Conservation (phyloP, 2,888 invertebrate species). For the Parelbella ahira region DNA sequence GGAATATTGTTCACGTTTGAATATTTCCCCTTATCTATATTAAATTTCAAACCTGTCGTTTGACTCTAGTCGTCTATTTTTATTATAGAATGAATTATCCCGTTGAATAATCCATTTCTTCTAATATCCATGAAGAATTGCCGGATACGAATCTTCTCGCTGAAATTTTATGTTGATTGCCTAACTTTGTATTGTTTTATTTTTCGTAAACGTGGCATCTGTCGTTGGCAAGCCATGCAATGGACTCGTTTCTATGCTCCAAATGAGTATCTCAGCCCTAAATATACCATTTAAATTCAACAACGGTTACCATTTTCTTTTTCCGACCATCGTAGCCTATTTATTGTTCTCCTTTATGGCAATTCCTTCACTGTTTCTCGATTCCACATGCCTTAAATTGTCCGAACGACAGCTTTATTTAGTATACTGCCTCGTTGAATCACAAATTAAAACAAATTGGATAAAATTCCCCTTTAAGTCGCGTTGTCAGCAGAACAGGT, state of each 20-base stretch:
- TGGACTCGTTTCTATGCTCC: slow-evolving; percentile 73
- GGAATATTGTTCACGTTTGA: no score
- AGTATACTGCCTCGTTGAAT: slow-evolving; percentile 16
- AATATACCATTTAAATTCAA: slow-evolving; percentile 76
- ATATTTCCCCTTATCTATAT: no score
- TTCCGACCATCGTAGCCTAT: slow-evolving; percentile 57
- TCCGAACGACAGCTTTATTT: slow-evolving; percentile 24
- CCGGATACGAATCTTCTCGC: slow-evolving; percentile 8
- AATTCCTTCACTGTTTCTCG: slow-evolving; percentile 49
- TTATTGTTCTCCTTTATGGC: slow-evolving; percentile 57
- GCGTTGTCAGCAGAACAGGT: slow-evolving; percentile 2
- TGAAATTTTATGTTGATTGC: slow-evolving; percentile 60
- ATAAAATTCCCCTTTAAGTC: slow-evolving; percentile 7
- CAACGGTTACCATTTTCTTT: slow-evolving; percentile 57
- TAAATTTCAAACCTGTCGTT: no score
- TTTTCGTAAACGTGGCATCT: slow-evolving; percentile 64
- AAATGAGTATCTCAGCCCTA: slow-evolving; percentile 64
- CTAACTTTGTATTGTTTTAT: slow-evolving; percentile 53
- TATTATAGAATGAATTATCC: no score
- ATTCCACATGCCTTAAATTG: slow-evolving; percentile 27
- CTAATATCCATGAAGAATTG: slow-evolving; percentile 3
- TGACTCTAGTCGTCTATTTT: no score
- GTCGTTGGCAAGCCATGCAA: slow-evolving; percentile 66
- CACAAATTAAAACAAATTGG: slow-evolving; percentile 24
- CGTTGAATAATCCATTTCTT: slow-evolving; percentile 13